These are phyloP conservation scores for Nomia melanderi DNA, from an alignment of 1,140 invertebrate genomes.

Conservation along the genomic window DNA sequence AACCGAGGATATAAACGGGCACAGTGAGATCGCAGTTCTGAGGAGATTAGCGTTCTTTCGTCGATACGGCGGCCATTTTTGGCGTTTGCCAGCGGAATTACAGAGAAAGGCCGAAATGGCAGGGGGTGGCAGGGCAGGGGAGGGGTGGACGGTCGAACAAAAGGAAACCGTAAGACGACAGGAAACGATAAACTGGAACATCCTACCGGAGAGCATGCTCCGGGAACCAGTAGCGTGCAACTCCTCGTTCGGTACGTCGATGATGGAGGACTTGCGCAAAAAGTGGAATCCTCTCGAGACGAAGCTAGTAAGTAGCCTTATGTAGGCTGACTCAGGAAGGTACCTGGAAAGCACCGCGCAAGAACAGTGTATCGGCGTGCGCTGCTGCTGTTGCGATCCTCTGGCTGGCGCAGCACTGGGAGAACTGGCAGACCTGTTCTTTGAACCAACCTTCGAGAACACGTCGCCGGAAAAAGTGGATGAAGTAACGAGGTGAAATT, in stretches of 20 bases:
- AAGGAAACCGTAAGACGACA: slow-evolving; percentile 54
- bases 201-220: slow-evolving; percentile 45
- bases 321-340: slow-evolving; percentile 72
- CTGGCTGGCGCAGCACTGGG: slow-evolving; percentile 41
- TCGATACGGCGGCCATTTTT: not conserved
- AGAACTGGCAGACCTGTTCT: slow-evolving; percentile 54
- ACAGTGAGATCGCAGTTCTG: slow-evolving; percentile 22
- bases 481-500: slow-evolving; percentile 43
- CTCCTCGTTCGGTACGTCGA: slow-evolving; percentile 41
- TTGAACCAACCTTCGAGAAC: slow-evolving; percentile 3
- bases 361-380: slow-evolving; percentile 57
- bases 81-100: not conserved
- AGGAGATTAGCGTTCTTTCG: not conserved
- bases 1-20: not conserved
- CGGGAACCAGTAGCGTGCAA: slow-evolving; percentile 52
- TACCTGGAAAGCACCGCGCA: slow-evolving; percentile 70
- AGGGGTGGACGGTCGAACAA: slow-evolving; percentile 8
- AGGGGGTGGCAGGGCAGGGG: not conserved
- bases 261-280: slow-evolving; percentile 63
- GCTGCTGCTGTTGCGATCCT: slow-evolving; percentile 21
- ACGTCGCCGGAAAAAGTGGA: slow-evolving; percentile 42
- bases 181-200: slow-evolving; percentile 65
- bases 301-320: slow-evolving; percentile 72
- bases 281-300: slow-evolving; percentile 70
- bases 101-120: slow-evolving; percentile 9